Conservation (phyloP, 2,113 vertebrate species). For the Setophaga coronata region DNA sequence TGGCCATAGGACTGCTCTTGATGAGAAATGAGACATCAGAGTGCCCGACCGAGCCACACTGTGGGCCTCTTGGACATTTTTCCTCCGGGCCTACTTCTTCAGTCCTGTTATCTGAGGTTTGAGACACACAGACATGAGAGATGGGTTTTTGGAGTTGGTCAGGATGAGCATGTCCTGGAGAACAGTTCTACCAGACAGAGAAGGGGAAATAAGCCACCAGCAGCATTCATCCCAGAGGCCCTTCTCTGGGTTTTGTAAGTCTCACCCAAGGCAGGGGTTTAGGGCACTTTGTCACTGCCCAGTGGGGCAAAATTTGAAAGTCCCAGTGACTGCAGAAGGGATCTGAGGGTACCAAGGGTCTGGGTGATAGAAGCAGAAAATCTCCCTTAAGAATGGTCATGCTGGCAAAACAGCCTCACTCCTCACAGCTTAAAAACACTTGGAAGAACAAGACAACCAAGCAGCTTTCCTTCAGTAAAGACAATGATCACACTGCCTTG, state of each 20-base stretch:
- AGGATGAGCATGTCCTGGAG: background rate
- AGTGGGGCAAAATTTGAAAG: background rate
- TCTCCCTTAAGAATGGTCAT: background rate
- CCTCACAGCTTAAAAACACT: background rate
- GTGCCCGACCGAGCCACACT: accelerated
- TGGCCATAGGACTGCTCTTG: background rate
- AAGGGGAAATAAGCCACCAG: background rate
- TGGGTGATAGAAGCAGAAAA: background rate
- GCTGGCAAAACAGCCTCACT: background rate
- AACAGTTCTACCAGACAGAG: background rate
- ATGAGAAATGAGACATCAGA: background rate
- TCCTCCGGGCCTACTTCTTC: background rate
- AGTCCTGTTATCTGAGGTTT: background rate
- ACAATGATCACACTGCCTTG: accelerated
- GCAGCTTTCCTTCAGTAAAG: background rate
- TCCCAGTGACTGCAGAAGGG: background rate
- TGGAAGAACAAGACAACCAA: background rate
- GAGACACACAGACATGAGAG: background rate
- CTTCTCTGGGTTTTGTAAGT: background rate
- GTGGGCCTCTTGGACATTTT: background rate
- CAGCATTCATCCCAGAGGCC: accelerated
- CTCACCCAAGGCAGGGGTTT: background rate
- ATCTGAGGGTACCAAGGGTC: background rate
- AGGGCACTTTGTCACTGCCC: background rate
- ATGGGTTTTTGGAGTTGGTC: background rate